These are phyloP conservation scores for Machaerirhynchus nigripectus DNA, from an alignment of 2,113 vertebrate species.

Conservation along the genomic window DNA sequence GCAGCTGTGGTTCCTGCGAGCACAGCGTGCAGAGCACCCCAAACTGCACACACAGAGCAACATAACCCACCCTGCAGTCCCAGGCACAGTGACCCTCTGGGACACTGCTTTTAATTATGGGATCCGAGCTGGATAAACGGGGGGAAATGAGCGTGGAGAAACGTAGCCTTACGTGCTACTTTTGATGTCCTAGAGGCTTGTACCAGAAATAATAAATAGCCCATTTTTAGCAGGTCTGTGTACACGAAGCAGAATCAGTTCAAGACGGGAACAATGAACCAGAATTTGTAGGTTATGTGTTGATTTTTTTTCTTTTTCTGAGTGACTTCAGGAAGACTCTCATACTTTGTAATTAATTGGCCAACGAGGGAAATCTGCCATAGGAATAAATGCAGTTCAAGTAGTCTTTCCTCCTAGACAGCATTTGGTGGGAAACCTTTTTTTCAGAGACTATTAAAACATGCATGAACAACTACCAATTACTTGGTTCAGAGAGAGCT, in stretches of 20 bases:
- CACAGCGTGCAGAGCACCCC: neutral
- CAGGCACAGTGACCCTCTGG: neutral
- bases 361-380: slow-evolving; percentile 86
- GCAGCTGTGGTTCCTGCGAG: neutral
- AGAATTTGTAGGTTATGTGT: slow-evolving; percentile 5
- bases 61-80: neutral
- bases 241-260: neutral
- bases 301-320: neutral
- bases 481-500: slow-evolving; percentile 67
- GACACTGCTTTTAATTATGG: neutral
- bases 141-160: neutral
- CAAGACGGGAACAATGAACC: slow-evolving; percentile 53
- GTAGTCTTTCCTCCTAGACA: slow-evolving; percentile 72
- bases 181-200: neutral
- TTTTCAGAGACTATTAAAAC: slow-evolving; percentile 74
- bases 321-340: slow-evolving; percentile 67
- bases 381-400: slow-evolving; percentile 80
- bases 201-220: slow-evolving; percentile 10
- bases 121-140: neutral
- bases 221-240: neutral
- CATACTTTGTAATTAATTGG: slow-evolving; percentile 86
- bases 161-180: neutral
- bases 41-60: neutral
- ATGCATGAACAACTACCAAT: slow-evolving; percentile 78
- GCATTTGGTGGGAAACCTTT: slow-evolving; percentile 74